Conservation (phyloP, 2,113 vertebrate genomes). For the Arenaria interpres region DNA sequence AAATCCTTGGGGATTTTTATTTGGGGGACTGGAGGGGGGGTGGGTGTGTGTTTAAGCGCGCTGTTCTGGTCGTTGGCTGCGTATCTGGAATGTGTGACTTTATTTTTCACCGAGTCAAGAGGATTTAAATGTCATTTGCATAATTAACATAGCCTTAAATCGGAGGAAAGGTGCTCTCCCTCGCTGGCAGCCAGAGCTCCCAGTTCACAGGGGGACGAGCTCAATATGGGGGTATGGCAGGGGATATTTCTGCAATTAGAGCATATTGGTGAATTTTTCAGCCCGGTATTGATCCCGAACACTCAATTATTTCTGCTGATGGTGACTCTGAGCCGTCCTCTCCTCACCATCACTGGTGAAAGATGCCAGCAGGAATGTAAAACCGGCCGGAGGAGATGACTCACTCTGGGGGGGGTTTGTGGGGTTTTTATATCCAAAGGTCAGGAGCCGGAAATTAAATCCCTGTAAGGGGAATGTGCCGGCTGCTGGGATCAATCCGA, state of each 20-base stretch:
- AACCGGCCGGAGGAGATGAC: conserved; percentile 8
- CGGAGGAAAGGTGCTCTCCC: background rate
- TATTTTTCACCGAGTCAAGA: background rate
- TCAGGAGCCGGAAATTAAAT: conserved; percentile 60
- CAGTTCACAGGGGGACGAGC: background rate
- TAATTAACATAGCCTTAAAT: conserved; percentile 9
- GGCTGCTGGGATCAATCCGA: conserved; percentile 14
- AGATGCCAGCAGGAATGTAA: background rate
- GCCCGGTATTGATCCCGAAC: background rate
- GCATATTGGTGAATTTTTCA: background rate
- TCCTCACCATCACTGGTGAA: background rate
- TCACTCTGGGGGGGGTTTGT: background rate
- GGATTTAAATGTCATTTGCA: conserved; percentile 58
- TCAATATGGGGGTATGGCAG: fast-evolving
- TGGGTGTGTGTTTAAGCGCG: background rate
- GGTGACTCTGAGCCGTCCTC: background rate
- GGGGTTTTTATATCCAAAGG: conserved; percentile 35
- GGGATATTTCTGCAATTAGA: background rate
- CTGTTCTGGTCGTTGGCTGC: background rate
- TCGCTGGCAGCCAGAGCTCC: background rate
- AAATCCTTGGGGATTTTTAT: background rate
- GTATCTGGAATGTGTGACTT: background rate
- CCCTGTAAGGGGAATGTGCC: conserved; percentile 34
- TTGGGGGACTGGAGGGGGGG: background rate
- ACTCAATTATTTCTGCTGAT: background rate